Evolutionary conservation across 2,888 invertebrate species (phyloP), one percentile per base, ranked within the genome.

Genomic region (Morpho helenor): DNA sequence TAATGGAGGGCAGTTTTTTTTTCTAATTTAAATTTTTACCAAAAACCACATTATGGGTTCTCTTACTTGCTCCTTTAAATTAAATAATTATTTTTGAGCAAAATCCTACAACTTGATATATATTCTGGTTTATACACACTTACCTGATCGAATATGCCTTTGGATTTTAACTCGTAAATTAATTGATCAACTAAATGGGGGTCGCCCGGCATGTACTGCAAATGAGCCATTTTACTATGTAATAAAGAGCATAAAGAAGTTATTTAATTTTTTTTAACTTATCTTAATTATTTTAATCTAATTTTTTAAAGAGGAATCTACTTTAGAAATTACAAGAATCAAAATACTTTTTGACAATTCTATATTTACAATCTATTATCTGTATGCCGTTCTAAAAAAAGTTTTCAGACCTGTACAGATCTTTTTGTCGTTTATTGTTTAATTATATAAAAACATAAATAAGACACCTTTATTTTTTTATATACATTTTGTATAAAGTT

Each of bases 91-190:
- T n/a, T 46, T 31, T 46, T 7, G 8, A 47, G 31, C 4, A 5
- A 31, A 31, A 31, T 5, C 31, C 5, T 31, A 31, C 31, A 31
- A 5, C 31, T 31, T 31, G 2, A 31, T 31, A 31, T 31, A 31
- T 31, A 31, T 31, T 31, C 2, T 31, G 31, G 3, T 7, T 43
- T 43, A 43, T 31, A 6, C 41, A 48, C 7, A 22, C 76, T 75
- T 72, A 91, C 91, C 82, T 96, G 95, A 91, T 99, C 99, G 76
- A 98, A 99, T 72, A 97, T 95, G 63, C 98, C 99, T 87, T 97
- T 96, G 0, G 97, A 96, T 90, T 98, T 99, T 54, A 98, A 92
- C 80, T 97, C 96, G 73, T 95, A 95, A 47, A 98, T 96, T 60
- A 98, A 95, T 78, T 95, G 94, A 76, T 96, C 96, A 54, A 97